Base-by-base conservation (phyloP, 2,113 vertebrate species). In the Spea bombifrons region DNA sequence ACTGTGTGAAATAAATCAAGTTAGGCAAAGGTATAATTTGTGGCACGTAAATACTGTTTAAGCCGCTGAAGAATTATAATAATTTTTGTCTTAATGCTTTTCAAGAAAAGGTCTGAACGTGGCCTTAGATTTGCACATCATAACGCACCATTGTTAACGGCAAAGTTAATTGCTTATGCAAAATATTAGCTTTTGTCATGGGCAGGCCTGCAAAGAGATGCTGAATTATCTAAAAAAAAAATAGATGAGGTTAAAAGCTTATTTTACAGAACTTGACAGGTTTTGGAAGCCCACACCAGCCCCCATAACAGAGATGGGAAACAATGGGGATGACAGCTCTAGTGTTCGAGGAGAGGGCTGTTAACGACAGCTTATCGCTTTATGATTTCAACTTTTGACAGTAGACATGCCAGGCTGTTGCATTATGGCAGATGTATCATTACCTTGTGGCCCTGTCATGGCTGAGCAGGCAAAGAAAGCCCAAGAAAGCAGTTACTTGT, bases 341-440 rank as follows among this genome's bases (percentile, higher is more conserved):
- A 92, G 91, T 91, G 92, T 92, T 92, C 92, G 91, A 91, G 94
- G 92, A 93, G 90, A 89, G 55, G 90, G 88, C 90, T 94, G 91
- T 94, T 96, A 98, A 94, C 82, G 92, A 95, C 94, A 96, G 94
- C 94, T 96, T 95, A 94, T 95, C 95, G 94, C 94, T 95, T 95
- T 94, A 95, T 95, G 94, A 95, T 95, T 96, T 95, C 93, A 93
- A 84, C 87, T 93, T 89, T 89, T 96, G 95, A 97, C 94, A 97
- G 94, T 93, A 94, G 94, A 95, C 95, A 95, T 93, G 91, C 92
- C 94, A 92, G 92, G 92, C 94, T 91, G 93, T 94, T 95, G 94
- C 92, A 94, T 96, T 92, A 91, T 94, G 94, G 94, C 94, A 97
- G 93, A 92, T 93, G 91, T 92, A 94, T 95, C 94, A 93, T 96